Percentiles rank a stretch among this genome's conserved stretches.
These are phyloP conservation scores for Bergia sp. DNA, from an alignment of 92 coral and sea anemone species.

Conservation along the genomic window DNA sequence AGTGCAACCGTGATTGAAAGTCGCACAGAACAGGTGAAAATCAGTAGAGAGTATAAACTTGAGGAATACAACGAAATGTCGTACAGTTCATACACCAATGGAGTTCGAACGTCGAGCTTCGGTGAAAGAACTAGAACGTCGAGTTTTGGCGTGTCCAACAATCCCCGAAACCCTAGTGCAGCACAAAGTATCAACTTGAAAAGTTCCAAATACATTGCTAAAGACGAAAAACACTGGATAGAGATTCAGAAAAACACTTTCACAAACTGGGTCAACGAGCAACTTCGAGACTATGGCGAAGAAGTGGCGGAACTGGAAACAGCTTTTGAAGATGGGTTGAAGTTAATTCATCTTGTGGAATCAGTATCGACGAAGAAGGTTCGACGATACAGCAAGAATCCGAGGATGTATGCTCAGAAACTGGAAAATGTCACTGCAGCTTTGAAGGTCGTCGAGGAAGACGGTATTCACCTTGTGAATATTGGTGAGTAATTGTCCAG, in stretches of 20 bases:
- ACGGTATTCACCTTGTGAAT: slow-evolving; percentile 90
- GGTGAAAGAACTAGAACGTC: not conserved
- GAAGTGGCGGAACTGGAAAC: slow-evolving; percentile 76
- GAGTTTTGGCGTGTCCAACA: not conserved
- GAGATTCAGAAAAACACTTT: slow-evolving; percentile 89
- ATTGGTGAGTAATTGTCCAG: slow-evolving; percentile 75
- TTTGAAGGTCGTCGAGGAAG: slow-evolving; percentile 74
- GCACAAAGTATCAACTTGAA: slow-evolving; percentile 58
- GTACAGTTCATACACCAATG: not conserved
- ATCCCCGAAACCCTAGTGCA: slow-evolving; percentile 38
- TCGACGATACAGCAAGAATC: slow-evolving; percentile 65
- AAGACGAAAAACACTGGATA: slow-evolving; percentile 90
- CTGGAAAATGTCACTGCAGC: slow-evolving; percentile 91
- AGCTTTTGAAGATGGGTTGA: slow-evolving; percentile 87
- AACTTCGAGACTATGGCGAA: slow-evolving; percentile 70
- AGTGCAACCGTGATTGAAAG: not conserved
- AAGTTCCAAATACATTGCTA: slow-evolving; percentile 78
- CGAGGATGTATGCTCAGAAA: slow-evolving; percentile 88
- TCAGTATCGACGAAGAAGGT: slow-evolving; percentile 85
- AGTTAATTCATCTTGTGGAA: slow-evolving; percentile 89
- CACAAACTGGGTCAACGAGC: slow-evolving; percentile 94
- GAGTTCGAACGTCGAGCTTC: not conserved
- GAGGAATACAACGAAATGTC: slow-evolving; percentile 35
- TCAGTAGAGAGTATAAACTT: not conserved
- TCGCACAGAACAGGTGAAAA: slow-evolving; percentile 11